These are phyloP conservation scores for Tenthredo mesomela DNA, from an alignment of 2,888 invertebrate species.

Conservation along the genomic window DNA sequence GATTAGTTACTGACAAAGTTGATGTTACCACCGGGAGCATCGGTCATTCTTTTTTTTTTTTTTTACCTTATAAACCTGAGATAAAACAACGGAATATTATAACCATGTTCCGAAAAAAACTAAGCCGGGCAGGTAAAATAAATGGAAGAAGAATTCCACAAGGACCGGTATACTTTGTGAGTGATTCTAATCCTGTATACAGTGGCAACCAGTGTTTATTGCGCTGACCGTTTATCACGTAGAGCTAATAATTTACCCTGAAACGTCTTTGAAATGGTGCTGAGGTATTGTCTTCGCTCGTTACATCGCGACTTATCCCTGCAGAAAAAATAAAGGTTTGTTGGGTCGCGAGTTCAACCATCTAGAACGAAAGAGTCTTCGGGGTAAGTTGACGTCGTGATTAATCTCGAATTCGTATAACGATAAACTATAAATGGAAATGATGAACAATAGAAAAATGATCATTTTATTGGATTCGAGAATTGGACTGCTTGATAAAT, in stretches of 20 bases:
- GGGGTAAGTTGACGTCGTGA: not conserved
- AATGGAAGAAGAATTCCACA: not conserved
- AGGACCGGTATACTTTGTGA: not conserved
- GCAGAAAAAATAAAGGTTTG: not conserved
- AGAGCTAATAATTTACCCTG: constrained; percentile 19
- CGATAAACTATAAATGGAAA: not conserved
- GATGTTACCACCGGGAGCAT: no score
- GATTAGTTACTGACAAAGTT: no score
- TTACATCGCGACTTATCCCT: not conserved
- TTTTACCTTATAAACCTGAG: no score
- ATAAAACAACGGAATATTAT: no score
- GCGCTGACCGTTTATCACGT: constrained; percentile 2
- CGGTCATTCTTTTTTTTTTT: no score
- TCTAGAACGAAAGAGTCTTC: constrained; percentile 3
- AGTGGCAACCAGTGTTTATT: constrained; percentile 14
- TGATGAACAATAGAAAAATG: not conserved
- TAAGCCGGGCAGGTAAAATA: not conserved
- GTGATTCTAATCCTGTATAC: not conserved
- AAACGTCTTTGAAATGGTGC: constrained; percentile 6
- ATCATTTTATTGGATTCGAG: not conserved
- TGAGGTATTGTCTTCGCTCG: not conserved
- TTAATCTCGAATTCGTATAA: not conserved
- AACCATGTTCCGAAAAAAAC: not conserved
- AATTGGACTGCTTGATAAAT: not conserved
- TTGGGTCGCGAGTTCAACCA: constrained; percentile 6